Evolutionary conservation across 1,140 invertebrate species (phyloP).

Genomic region (Asobara japonica): DNA sequence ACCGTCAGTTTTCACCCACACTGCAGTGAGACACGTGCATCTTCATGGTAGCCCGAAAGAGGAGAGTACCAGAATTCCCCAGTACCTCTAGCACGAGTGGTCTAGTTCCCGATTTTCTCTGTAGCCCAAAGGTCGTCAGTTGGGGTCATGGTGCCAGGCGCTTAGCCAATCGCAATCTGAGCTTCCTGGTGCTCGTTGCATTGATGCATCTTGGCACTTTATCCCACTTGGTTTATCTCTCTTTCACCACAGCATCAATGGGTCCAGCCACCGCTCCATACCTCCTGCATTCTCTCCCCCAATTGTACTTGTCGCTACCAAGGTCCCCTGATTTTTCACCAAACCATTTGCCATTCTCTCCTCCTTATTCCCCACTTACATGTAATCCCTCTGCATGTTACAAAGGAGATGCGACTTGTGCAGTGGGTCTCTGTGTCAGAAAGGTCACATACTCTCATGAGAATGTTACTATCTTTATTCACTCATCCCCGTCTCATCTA

Average conservation of each 20-base stretch:
- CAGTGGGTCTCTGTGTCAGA: conserved; percentile 67
- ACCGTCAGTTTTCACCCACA: background rate
- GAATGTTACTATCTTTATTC: conserved; percentile 39
- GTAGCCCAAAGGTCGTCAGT: conserved; percentile 37
- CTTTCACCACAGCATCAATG: background rate
- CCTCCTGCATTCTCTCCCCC: background rate
- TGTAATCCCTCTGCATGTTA: background rate
- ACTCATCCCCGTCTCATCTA: background rate
- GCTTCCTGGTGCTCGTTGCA: background rate
- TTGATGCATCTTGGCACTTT: background rate
- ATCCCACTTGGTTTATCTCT: conserved; percentile 1
- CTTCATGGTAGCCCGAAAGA: background rate
- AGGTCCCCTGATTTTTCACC: conserved; percentile 24
- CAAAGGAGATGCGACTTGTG: conserved; percentile 30
- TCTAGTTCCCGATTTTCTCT: conserved; percentile 45
- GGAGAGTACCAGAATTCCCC: background rate
- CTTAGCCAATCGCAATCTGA: conserved; percentile 16
- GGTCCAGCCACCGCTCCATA: background rate
- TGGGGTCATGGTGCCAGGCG: conserved; percentile 47
- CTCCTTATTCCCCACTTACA: background rate
- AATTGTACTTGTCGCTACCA: conserved; percentile 27
- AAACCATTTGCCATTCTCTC: background rate
- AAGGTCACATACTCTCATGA: conserved; percentile 57
- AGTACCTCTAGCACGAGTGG: conserved; percentile 28
- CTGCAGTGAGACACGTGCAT: background rate